Conservation (phyloP, 2,797 vertebrate genomes). For the Melanotaenia parkinsoni region DNA sequence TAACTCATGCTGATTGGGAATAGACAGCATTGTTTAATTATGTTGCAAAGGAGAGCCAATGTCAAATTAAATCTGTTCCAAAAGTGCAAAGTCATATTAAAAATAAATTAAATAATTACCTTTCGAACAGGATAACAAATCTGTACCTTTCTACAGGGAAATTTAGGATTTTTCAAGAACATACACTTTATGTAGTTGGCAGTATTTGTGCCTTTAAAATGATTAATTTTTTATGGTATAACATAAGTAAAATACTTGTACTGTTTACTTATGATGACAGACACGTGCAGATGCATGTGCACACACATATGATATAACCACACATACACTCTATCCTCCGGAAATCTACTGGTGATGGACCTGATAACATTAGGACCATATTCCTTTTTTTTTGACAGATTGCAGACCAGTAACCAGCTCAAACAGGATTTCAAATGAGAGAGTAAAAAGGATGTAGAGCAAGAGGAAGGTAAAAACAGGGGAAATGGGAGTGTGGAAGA, state of each 20-base stretch:
- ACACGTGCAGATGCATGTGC: constrained; percentile 10
- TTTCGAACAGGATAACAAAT: background rate
- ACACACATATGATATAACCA: constrained; percentile 3
- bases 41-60: constrained; percentile 9
- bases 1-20: constrained; percentile 26
- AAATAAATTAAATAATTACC: background rate
- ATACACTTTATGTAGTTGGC: background rate
- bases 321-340: constrained; percentile 44
- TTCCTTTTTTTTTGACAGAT: constrained; percentile 69
- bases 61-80: background rate
- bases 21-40: constrained; percentile 5
- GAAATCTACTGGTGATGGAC: constrained; percentile 68
- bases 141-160: background rate
- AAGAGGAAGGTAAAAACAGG: constrained; percentile 26
- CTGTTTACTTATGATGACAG: background rate
- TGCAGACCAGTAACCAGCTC: constrained; percentile 56
- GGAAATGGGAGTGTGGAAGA: constrained; percentile 20
- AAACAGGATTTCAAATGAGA: constrained; percentile 69
- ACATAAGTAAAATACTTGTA: background rate
- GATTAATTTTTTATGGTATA: background rate
- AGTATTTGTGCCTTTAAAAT: constrained; percentile 1
- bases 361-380: constrained; percentile 68
- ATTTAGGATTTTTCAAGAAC: background rate
- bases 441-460: constrained; percentile 30
- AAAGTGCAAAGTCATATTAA: background rate